Conservation (phyloP, 2,797 vertebrate genomes). For the Clarias pachynema region DNA sequence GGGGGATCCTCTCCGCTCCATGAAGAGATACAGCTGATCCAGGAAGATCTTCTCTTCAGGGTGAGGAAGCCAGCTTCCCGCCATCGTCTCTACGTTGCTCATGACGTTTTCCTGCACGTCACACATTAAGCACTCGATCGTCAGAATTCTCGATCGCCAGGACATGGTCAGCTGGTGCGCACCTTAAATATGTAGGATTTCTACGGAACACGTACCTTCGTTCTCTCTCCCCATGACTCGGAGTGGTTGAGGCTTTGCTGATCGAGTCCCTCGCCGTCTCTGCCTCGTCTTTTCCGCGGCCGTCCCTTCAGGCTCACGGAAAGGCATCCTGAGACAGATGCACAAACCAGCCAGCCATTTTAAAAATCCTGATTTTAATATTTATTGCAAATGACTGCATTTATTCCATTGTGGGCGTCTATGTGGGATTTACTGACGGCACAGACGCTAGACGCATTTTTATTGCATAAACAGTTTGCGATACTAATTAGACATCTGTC, state of each 20-base stretch:
- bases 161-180: background rate
- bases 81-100: slow-evolving; percentile 75
- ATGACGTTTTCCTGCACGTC: slow-evolving; percentile 74
- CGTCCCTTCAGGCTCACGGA: slow-evolving; percentile 78
- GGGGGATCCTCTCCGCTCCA: slow-evolving; percentile 73
- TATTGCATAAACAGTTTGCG: background rate
- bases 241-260: slow-evolving; percentile 64
- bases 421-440: background rate
- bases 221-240: slow-evolving; percentile 76
- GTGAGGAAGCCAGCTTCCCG: slow-evolving; percentile 76
- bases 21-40: slow-evolving; percentile 76
- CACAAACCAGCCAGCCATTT: background rate
- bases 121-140: background rate
- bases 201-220: slow-evolving; percentile 69
- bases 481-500: background rate
- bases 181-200: background rate
- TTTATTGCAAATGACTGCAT: background rate
- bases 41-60: slow-evolving; percentile 82
- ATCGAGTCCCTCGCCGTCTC: slow-evolving; percentile 64
- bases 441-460: background rate
- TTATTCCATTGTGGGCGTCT: background rate
- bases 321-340: slow-evolving; percentile 68
- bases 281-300: slow-evolving; percentile 75
- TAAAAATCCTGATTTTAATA: background rate
- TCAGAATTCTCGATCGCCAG: background rate